A percentile compares a stretch with the other conserved stretches of the same genome.
These are phyloP conservation scores for Austrofundulus limnaeus DNA, from an alignment of 2,113 vertebrate species.

Conservation along the genomic window DNA sequence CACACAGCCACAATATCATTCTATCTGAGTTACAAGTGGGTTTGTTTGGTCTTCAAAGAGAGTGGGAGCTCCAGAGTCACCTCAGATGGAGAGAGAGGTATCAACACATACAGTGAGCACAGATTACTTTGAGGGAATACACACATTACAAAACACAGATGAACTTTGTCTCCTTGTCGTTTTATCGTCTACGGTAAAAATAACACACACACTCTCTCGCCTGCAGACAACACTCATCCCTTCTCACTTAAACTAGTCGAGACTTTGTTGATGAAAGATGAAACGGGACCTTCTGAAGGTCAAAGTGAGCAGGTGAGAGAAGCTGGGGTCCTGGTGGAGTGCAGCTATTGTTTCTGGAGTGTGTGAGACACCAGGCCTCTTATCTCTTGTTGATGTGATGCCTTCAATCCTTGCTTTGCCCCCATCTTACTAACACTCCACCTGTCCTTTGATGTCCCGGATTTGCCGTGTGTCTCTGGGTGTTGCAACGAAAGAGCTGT, in stretches of 20 bases:
- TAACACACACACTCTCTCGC: neutral
- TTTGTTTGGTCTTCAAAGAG: conserved; percentile 63
- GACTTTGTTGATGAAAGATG: conserved; percentile 62
- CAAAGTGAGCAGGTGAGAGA: conserved; percentile 48
- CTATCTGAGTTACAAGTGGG: conserved; percentile 45
- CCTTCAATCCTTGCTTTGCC: conserved; percentile 58
- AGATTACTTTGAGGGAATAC: conserved; percentile 35
- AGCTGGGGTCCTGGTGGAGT: conserved; percentile 13
- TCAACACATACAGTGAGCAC: conserved; percentile 13
- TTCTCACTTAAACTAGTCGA: conserved; percentile 24
- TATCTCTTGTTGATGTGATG: conserved; percentile 61
- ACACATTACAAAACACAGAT: neutral
- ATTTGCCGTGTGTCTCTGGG: neutral
- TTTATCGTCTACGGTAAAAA: conserved; percentile 21
- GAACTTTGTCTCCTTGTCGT: neutral
- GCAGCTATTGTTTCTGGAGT: conserved; percentile 53
- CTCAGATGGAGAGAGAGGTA: conserved; percentile 15
- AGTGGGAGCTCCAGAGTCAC: conserved; percentile 33
- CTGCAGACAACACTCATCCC: conserved; percentile 11
- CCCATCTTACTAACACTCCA: conserved; percentile 57
- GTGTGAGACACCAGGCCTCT: conserved; percentile 42
- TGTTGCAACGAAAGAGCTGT: neutral
- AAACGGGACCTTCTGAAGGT: conserved; percentile 64
- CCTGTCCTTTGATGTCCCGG: conserved; percentile 69
- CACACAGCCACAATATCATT: conserved; percentile 38